Evolutionary conservation across 1,140 invertebrate genomes (phyloP).

Genomic region (Drosophila ogumai): DNA sequence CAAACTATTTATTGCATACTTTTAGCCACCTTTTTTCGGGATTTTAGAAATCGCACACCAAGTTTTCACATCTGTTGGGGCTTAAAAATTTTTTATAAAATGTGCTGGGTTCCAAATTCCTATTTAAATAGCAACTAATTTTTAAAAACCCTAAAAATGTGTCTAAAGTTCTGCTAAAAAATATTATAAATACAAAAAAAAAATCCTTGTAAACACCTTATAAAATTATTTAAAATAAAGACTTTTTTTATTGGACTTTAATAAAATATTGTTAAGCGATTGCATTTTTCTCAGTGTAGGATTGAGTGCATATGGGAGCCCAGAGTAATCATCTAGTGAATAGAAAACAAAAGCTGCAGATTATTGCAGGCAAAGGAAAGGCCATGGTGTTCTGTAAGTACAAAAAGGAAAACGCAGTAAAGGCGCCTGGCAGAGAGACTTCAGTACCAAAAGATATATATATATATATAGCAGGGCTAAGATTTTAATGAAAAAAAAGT

Average conservation of each 20-base stretch:
- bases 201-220: not conserved
- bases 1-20: not conserved
- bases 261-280: not conserved
- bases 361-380: conserved; percentile 14
- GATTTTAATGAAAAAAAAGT: not conserved
- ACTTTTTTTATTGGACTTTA: not conserved
- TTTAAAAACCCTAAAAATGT: too few relatives aligned
- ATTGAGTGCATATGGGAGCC: conserved; percentile 25
- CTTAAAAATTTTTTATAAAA: too few relatives aligned
- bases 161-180: too few relatives aligned
- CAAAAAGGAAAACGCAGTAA: not conserved
- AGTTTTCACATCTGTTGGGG: too few relatives aligned
- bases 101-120: too few relatives aligned
- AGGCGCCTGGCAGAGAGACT: not conserved
- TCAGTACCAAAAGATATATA: not conserved
- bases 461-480: not conserved
- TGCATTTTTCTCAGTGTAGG: not conserved
- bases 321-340: conserved; percentile 22
- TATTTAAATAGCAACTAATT: too few relatives aligned
- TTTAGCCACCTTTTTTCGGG: not conserved
- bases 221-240: not conserved
- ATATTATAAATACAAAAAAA: too few relatives aligned
- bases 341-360: conserved; percentile 32
- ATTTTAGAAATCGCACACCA: not conserved
- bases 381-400: not conserved